A percentile compares a stretch with the other conserved stretches of the same genome.
phyloP scores from a whole-genome alignment of 1,140 invertebrate genomes.

The Trinorchestia longiramus region DNA sequence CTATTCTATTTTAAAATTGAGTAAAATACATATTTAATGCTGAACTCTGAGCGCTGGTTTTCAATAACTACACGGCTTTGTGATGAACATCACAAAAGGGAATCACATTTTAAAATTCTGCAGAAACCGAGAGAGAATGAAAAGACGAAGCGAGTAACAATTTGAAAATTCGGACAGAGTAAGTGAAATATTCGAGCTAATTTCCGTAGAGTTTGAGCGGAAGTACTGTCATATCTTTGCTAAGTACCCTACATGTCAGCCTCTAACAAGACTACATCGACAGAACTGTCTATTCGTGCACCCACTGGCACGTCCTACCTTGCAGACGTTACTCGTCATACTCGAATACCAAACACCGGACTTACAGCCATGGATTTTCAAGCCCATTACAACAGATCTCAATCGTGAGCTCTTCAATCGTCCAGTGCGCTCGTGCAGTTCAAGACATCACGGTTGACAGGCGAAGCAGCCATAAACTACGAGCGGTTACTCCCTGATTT shows the following conservation, averaged over 20 bases:
- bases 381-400: neutral
- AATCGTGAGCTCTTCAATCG: neutral
- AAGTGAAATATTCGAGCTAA: neutral
- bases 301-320: too few relatives aligned
- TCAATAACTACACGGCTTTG: neutral
- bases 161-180: neutral
- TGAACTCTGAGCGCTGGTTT: neutral
- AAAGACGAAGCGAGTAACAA: neutral
- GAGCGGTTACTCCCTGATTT: neutral
- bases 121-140: neutral
- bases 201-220: neutral
- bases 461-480: neutral
- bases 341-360: neutral
- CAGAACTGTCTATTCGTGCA: neutral
- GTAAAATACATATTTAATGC: neutral
- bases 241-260: neutral
- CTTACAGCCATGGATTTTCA: neutral
- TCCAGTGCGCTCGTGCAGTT: neutral
- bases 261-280: neutral
- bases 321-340: neutral
- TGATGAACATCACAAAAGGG: neutral
- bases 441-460: neutral
- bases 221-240: too few relatives aligned
- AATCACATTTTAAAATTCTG: neutral
- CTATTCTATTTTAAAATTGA: neutral